Evolutionary conservation across 2,113 vertebrate species (phyloP), one percentile per base, ranked within the genome.

Genomic region (Charadrius vociferus): DNA sequence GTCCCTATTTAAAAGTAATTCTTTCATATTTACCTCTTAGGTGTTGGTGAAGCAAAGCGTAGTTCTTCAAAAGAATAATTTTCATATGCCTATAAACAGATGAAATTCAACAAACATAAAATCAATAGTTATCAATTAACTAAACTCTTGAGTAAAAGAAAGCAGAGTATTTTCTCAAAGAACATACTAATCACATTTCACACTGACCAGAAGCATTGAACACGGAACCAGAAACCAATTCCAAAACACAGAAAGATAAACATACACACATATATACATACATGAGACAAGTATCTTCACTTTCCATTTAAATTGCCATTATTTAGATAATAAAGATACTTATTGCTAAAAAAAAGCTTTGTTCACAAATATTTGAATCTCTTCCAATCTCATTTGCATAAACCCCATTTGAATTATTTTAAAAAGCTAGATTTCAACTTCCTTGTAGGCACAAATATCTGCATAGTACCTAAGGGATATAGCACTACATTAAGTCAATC

Each of bases 31-130:
- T 98, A 99, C 99, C 99, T 99, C 97, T 99, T 99, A 86, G 99
- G 99, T 80, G 99, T 99, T 56, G 99, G 99, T 61, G 99, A 99
- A 90, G 99, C 99, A 98, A 99, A 99, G 56, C 99, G 99, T 36
- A 99, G 98, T 93, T 99, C 99, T 98, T 99, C 99, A 98, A 99
- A 99, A 11, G 99, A 99, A 68, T 99, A 99, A 97, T 99, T 99
- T 98, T 99, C 99, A 96, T 99, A 99, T 14, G 98, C 99, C 99
- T 99, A 91, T 66, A 80, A 95, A 93, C 10, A 94, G 20, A 97
- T 74, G 29, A 67, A 82, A 41, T 85, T 36, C 63, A 86, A 94
- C 7, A 89, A 84, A 90, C 8, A 70, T 19, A 88, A 86, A 93
- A 27, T 26, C 14, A 72, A 65, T 6, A 66, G 7, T 62, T 77